Conservation (phyloP, 1,140 invertebrate genomes). For the Trichonephila clavata region DNA sequence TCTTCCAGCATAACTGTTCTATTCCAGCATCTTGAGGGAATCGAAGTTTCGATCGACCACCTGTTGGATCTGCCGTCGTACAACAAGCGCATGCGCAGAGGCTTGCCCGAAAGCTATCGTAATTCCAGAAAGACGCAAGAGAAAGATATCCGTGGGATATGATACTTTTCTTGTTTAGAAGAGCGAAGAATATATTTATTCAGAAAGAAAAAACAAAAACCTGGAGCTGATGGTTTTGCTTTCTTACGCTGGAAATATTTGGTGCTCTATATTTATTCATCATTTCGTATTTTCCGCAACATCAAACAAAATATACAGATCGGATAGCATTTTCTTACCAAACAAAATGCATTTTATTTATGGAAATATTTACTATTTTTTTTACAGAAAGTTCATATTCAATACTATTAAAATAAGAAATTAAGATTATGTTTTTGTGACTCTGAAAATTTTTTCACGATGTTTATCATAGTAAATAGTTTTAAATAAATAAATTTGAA, state of each 20-base stretch:
- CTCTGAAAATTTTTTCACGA: no score
- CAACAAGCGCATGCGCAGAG: not conserved
- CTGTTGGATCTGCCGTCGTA: conserved; percentile 31
- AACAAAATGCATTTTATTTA: no score
- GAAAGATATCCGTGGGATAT: not conserved
- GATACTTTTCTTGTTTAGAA: conserved; percentile 19
- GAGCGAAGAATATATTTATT: not conserved
- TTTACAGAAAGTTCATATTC: no score
- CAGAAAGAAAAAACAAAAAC: not conserved
- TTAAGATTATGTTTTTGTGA: no score
- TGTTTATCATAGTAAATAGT: no score
- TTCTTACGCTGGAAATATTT: not conserved
- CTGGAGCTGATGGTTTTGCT: not conserved
- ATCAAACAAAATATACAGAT: not conserved
- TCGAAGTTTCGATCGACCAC: conserved; percentile 65
- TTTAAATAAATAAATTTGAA: no score
- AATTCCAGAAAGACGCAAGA: not conserved
- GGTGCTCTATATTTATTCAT: no score
- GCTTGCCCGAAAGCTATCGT: not conserved
- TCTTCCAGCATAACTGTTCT: not conserved
- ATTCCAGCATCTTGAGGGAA: conserved; percentile 37
- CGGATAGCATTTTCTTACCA: no score
- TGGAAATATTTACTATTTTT: no score
- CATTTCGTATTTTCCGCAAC: not conserved
- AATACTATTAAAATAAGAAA: no score